These are phyloP conservation scores for Hyposoter dolosus DNA, from an alignment of 2,888 invertebrate species.

Conservation along the genomic window DNA sequence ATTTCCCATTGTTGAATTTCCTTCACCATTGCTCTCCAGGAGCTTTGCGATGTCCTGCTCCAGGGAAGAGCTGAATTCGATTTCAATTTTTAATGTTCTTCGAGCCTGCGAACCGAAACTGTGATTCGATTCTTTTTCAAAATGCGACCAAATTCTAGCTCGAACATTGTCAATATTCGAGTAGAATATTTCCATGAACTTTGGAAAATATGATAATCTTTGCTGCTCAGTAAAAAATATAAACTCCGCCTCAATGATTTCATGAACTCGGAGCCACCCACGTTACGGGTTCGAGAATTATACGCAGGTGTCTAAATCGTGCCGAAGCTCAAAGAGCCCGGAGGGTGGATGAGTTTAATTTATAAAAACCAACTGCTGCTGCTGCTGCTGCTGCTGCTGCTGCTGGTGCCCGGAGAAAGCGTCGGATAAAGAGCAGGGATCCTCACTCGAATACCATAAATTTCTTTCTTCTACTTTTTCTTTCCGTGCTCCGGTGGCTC, in stretches of 20 bases:
- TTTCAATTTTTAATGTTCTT: not conserved
- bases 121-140: too few relatives aligned
- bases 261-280: not conserved
- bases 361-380: constrained; percentile 57
- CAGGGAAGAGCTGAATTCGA: not conserved
- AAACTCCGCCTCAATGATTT: not conserved
- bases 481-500: constrained; percentile 10
- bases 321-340: constrained; percentile 56
- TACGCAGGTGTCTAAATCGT: constrained; percentile 12
- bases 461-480: constrained; percentile 52
- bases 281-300: not conserved
- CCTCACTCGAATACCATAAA: constrained; percentile 67
- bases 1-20: not conserved
- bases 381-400: too few relatives aligned
- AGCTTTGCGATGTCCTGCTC: not conserved
- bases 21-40: not conserved
- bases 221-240: not conserved
- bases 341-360: constrained; percentile 66
- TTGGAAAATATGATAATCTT: too few relatives aligned
- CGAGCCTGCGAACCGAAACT: too few relatives aligned
- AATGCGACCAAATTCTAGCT: too few relatives aligned
- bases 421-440: constrained; percentile 40
- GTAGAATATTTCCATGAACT: too few relatives aligned
- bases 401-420: constrained; percentile 34
- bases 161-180: too few relatives aligned